Evolutionary conservation across 2,888 invertebrate genomes (phyloP), one percentile per base, ranked within the genome.

Genomic region (Anarsia innoxiella): DNA sequence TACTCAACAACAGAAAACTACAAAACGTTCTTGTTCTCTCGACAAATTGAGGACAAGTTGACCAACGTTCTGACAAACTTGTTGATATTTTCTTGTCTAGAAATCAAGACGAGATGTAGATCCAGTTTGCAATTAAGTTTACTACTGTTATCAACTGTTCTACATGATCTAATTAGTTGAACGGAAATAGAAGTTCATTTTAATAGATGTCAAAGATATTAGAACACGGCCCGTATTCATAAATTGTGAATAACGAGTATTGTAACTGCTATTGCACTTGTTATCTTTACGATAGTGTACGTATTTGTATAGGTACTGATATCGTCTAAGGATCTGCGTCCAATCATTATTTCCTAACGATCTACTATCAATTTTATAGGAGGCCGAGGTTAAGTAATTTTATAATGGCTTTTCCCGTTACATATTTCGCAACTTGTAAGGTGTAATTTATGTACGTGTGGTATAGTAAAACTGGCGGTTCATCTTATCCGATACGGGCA

Each of bases 391-490:
- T 23, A 12, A 23, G 12, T 12, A 8, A 31, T 8, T 19, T 25
- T 6, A 19, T 19, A 8, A 5, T 19, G 19, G 3, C 19, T 19
- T 12, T 12, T 32, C 12, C 32, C 32, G 32, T 32, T 32, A 32
- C 32, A 32, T 32, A 33, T 33, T 33, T 26, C 14, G 4, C 33
- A 11, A 25, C 49, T 43, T 44, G 44, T 54, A 50, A 50, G 46
- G 45, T 51, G 58, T 65, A 57, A 65, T 64, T 59, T 49, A 55
- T 40, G n/a, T n/a, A n/a, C n/a, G 57, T 64, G 64, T 61, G 63
- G 56, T 53, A 45, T 53, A 50, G 52, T 49, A 48, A 53, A 48
- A 50, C 38, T 52, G 48, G n/a, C n/a, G 49, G 48, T 39, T 45
- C 40, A 42, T 65, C 59, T 58, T 66, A 67, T 68, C 69, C 52